Evolutionary conservation across 2,888 invertebrate genomes (phyloP), one percentile per base, ranked within the genome.

Genomic region (Agonopterix heracliana): DNA sequence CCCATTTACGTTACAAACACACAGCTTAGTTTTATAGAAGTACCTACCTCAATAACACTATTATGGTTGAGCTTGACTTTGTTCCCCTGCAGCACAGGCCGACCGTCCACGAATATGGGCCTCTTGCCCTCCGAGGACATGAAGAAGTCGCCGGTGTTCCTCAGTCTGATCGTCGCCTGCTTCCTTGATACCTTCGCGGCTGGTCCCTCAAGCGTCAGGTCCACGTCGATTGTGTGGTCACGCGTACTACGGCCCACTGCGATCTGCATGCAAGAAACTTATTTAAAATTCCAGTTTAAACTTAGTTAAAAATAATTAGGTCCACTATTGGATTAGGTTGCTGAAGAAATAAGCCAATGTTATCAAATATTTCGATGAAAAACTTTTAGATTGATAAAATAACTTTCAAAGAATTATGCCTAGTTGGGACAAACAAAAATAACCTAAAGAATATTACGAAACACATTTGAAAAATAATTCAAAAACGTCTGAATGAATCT

Each of bases 131-230:
- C 98, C 44, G 98, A 98, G 13, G 95, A 94, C 64, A 99, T 91
- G 73, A 96, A 96, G 79, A 98, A 99, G 74, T 98, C 98, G 0
- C 98, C 98, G 57, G 95, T 97, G 76, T 96, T 96, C 47, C 96
- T 90, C 55, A 98, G 90, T 45, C 93, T 92, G 50, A 99, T 96
- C 1, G 96, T 95, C 7, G 96, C 98, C 78, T 98, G 98, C 56
- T 96, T 92, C 42, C 98, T 90, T 0, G 98, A 98, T 41, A 97
- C 93, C 84, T 98, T 98, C 77, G 95, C 95, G 0, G 98, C 95
- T 0, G 98, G 98, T 0, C 98, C 98, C 83, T 99, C 98, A 42
- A 98, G 85, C 0, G 94, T 93, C 45, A 99, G 86, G 83, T 99
- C 98, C 26, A 98, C 97, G 81, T 99, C 98, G 38, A 99, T 97